Evolutionary conservation across 2,888 invertebrate species (phyloP).

Genomic region (Habrosyne pyritoides): DNA sequence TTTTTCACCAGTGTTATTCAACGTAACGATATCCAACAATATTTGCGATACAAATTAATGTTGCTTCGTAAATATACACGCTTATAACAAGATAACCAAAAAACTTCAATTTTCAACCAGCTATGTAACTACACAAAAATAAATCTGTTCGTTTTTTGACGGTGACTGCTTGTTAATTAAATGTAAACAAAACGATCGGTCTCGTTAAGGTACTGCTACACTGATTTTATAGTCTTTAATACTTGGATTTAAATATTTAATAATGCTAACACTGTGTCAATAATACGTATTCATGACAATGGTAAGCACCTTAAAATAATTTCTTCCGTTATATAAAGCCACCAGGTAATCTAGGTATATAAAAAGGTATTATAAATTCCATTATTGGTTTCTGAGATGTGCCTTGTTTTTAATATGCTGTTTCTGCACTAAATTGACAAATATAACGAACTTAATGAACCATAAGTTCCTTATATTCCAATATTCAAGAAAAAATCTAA

Average conservation of each 20-base stretch:
- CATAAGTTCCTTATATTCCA: too few relatives aligned
- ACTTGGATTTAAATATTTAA: not conserved
- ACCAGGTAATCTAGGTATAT: too few relatives aligned
- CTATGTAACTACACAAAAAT: constrained; percentile 10
- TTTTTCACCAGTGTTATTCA: not conserved
- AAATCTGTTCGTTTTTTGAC: constrained; percentile 15
- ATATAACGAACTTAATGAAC: too few relatives aligned
- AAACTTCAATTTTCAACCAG: not conserved
- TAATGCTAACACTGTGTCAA: too few relatives aligned
- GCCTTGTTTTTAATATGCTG: too few relatives aligned
- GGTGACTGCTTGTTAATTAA: constrained; percentile 31
- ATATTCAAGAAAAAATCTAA: too few relatives aligned
- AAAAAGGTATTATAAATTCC: too few relatives aligned
- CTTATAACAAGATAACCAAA: not conserved
- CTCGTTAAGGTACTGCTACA: constrained; percentile 13
- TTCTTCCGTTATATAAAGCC: too few relatives aligned
- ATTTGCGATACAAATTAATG: not conserved
- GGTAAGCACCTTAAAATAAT: too few relatives aligned
- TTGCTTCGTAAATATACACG: not conserved
- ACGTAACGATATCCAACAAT: not conserved
- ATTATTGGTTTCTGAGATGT: too few relatives aligned
- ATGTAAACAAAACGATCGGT: constrained; percentile 27
- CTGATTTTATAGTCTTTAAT: not conserved
- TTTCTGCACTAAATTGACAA: too few relatives aligned
- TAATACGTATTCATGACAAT: too few relatives aligned